Evolutionary conservation across 2,113 vertebrate genomes (phyloP), one percentile per base, ranked within the genome.

Genomic region (Eurystomus gularis): DNA sequence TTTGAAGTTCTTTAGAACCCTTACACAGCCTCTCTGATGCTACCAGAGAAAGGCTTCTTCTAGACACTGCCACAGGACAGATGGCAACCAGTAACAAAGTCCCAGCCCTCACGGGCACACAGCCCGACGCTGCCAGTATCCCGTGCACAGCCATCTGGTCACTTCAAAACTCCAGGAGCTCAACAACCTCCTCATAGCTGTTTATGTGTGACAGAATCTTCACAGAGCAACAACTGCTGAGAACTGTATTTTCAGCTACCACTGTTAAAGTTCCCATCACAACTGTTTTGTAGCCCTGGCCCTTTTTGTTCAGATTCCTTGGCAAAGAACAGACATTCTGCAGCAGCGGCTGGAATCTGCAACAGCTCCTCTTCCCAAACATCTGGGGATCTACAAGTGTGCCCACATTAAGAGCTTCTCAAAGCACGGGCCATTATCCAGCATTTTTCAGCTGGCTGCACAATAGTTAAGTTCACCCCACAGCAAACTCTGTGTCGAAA

Each of bases 381-480:
- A 1, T 33, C 4, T 58, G 35, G 62, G 40, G 75, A 44, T 14
- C 65, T 20, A 3, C 11, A 13, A 57, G 28, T 1, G 8, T 33
- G 71, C 26, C 77, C 54, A 13, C 35, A 29, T 2, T 11, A 29
- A 35, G 42, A 11, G 57, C 2, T 65, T 16, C 72, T 44, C 55
- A 49, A 83, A 86, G 62, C 62, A 40, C 18, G 19, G 54, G 69
- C 8, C 52, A 40, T 61, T 55, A 51, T 42, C 26, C 5, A 0
- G 35, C 19, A 15, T 35, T 60, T 61, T 78, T 40, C 82, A 88
- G 68, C 51, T 51, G 81, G n/a, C 82, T 83, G 73, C 85, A 92
- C 81, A 69, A n/a, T 8, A 39, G 60, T 49, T 49, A 28, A 28
- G 35, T 6, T 51, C 86, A 75, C 12, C 25, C 40, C 76, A 55